These are phyloP conservation scores for Aphidius gifuensis DNA, from an alignment of 1,140 invertebrate genomes.

Conservation along the genomic window DNA sequence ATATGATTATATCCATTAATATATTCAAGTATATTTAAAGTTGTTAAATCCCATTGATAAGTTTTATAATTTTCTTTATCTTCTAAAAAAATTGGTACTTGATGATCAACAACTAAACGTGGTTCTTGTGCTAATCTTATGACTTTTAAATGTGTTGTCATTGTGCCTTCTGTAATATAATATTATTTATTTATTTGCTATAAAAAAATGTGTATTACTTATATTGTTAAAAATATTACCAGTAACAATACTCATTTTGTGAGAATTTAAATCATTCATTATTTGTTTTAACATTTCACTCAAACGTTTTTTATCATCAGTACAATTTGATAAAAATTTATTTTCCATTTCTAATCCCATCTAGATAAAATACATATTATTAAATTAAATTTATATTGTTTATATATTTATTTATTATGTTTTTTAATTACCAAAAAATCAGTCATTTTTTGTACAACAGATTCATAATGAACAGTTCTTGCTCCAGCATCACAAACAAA, in stretches of 20 bases:
- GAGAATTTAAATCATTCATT: slow-evolving; percentile 74
- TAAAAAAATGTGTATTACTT: slow-evolving; percentile 21
- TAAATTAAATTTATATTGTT: not conserved
- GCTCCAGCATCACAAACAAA: slow-evolving; percentile 89
- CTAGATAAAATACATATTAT: slow-evolving; percentile 45
- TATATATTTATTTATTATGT: not conserved
- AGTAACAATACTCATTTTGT: slow-evolving; percentile 73
- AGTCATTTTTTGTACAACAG: slow-evolving; percentile 88
- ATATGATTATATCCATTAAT: slow-evolving; percentile 93
- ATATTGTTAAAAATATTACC: not conserved
- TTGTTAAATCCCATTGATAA: slow-evolving; percentile 89
- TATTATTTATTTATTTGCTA: slow-evolving; percentile 18
- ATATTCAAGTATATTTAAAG: slow-evolving; percentile 82
- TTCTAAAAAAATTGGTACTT: slow-evolving; percentile 83
- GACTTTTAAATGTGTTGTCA: slow-evolving; percentile 78
- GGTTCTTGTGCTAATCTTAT: slow-evolving; percentile 75
- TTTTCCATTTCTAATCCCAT: slow-evolving; percentile 80
- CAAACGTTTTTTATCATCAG: slow-evolving; percentile 63
- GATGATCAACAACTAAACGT: slow-evolving; percentile 78
- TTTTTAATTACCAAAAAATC: slow-evolving; percentile 73
- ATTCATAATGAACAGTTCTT: slow-evolving; percentile 87
- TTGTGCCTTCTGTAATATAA: slow-evolving; percentile 62
- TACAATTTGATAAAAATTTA: slow-evolving; percentile 69
- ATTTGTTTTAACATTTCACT: slow-evolving; percentile 74
- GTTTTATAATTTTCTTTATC: slow-evolving; percentile 57